These are phyloP conservation scores for Enteromius unitaeniatus DNA, from an alignment of 2,797 vertebrate species.

Conservation along the genomic window DNA sequence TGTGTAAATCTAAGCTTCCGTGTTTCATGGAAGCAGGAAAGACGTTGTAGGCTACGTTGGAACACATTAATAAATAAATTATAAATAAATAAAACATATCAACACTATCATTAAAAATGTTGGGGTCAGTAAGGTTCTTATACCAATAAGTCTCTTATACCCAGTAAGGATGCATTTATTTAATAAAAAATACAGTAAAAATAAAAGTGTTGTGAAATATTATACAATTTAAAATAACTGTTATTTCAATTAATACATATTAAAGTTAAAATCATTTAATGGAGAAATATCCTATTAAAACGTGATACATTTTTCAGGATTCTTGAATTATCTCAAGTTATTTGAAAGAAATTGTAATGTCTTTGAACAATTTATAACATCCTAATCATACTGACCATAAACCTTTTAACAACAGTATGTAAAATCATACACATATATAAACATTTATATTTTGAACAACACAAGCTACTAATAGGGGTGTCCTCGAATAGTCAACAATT, in stretches of 20 bases:
- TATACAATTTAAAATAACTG: neutral
- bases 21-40: neutral
- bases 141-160: neutral
- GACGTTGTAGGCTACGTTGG: neutral
- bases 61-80: neutral
- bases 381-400: neutral
- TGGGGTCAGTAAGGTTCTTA: neutral
- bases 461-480: neutral
- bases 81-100: neutral
- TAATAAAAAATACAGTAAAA: neutral
- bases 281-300: too few species aligned
- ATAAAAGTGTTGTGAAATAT: neutral
- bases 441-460: neutral
- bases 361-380: neutral
- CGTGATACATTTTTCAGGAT: neutral
- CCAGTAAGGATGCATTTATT: neutral
- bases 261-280: neutral
- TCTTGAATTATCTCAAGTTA: neutral
- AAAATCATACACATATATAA: neutral
- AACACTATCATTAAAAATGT: neutral
- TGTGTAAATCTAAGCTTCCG: slow-evolving; percentile 32
- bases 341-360: too few species aligned
- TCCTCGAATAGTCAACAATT: too few species aligned
- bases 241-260: neutral
- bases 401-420: too few species aligned